A percentile compares a stretch with the other conserved stretches of the same genome.
Evolutionary conservation across 2,888 invertebrate genomes (phyloP).

Genomic region (Eupelmus urozonus): DNA sequence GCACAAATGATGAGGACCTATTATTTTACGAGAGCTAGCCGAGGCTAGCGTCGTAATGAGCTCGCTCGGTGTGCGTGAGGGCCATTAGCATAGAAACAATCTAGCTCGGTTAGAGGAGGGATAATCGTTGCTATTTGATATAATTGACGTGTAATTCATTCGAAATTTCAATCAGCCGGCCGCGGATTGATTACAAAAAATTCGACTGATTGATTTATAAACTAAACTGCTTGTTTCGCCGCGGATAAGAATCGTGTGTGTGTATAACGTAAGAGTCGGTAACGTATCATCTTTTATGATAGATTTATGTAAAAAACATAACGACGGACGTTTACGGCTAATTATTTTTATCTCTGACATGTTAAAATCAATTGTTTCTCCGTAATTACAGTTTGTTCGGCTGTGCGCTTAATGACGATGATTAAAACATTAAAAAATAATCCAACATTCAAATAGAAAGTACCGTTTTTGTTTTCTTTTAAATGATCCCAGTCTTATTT

Average conservation of each 20-base stretch:
- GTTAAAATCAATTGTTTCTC: not conserved
- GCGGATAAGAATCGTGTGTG: constrained; percentile 1
- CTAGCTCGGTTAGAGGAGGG: constrained; percentile 23
- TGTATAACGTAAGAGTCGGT: too few species aligned
- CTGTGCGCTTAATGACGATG: not conserved
- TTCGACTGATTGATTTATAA: constrained; percentile 25
- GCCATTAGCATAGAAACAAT: constrained; percentile 60
- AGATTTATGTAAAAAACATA: not conserved
- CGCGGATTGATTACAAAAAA: constrained; percentile 21
- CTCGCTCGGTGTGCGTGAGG: not conserved
- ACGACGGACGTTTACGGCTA: not conserved
- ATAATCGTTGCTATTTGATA: constrained; percentile 52
- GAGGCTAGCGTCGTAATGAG: constrained; percentile 29
- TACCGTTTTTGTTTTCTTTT: too few species aligned
- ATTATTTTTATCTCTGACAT: constrained; percentile 4
- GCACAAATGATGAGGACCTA: constrained; percentile 29
- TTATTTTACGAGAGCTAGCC: not conserved
- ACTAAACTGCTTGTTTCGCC: constrained; percentile 9
- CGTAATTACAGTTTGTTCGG: not conserved
- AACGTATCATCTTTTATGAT: constrained; percentile 10
- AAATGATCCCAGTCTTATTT: too few species aligned
- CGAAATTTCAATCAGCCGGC: constrained; percentile 33
- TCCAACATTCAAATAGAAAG: not conserved
- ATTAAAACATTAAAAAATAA: not conserved
- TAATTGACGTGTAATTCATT: constrained; percentile 39